A percentile compares a stretch with the other conserved stretches of the same genome.
phyloP scores from a whole-genome alignment of 2,888 invertebrate species.

The Amblyjoppa fuscipennis region DNA sequence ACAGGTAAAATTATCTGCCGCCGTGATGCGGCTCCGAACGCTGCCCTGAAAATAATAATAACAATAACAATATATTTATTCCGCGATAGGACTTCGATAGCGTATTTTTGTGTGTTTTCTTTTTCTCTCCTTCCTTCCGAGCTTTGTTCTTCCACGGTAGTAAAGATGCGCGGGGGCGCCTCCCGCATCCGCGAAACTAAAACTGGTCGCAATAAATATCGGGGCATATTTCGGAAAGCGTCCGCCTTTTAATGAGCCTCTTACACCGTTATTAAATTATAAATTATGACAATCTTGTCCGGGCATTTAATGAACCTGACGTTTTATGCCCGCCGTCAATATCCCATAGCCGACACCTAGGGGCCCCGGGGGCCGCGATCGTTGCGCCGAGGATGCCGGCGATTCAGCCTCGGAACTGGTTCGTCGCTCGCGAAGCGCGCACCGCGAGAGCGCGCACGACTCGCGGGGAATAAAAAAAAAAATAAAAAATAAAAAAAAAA shows the following conservation, averaged over 20 bases:
- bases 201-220: conserved; percentile 81
- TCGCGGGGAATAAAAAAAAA: conserved; percentile 10
- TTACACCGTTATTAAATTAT: conserved; percentile 84
- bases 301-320: conserved; percentile 80
- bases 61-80: background rate
- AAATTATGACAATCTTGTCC: conserved; percentile 83
- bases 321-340: conserved; percentile 80
- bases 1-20: background rate
- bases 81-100: conserved; percentile 7
- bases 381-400: background rate
- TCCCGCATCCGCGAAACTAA: conserved; percentile 58
- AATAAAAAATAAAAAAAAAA: background rate
- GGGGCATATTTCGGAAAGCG: conserved; percentile 80
- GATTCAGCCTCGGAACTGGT: conserved; percentile 43
- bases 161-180: conserved; percentile 48
- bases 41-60: conserved; percentile 1
- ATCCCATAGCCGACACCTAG: conserved; percentile 78
- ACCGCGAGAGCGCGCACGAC: background rate
- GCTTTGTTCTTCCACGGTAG: conserved; percentile 45
- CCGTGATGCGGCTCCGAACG: background rate
- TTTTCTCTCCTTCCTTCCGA: conserved; percentile 7
- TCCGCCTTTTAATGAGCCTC: conserved; percentile 82
- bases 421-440: conserved; percentile 34
- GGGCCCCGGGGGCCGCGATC: conserved; percentile 59
- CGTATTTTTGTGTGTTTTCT: conserved; percentile 39